phyloP scores from a whole-genome alignment of 2,888 invertebrate genomes.

The Diaphora mendica region DNA sequence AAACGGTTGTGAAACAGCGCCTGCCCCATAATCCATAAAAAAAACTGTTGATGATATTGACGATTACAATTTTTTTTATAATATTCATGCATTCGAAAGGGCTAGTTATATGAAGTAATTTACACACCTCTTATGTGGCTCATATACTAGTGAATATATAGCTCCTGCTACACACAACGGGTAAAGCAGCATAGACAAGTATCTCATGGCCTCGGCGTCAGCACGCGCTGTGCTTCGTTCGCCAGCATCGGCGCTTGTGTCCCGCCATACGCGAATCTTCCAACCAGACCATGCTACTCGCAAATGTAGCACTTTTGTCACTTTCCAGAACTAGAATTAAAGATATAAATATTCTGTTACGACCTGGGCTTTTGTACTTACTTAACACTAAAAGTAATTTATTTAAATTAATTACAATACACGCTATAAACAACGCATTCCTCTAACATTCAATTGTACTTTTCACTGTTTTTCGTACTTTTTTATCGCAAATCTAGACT shows the following conservation, averaged over 20 bases:
- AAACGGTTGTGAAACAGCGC: too few species aligned
- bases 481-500: too few species aligned
- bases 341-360: slow-evolving; percentile 3
- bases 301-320: slow-evolving; percentile 95
- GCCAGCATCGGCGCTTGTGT: slow-evolving; percentile 79
- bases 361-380: background rate
- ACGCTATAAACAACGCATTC: too few species aligned
- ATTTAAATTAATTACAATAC: too few species aligned
- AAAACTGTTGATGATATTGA: too few species aligned
- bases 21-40: too few species aligned
- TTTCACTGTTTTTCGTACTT: too few species aligned
- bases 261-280: slow-evolving; percentile 65
- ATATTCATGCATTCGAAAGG: too few species aligned
- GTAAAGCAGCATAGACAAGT: slow-evolving; percentile 95
- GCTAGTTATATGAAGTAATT: background rate
- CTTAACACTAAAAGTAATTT: too few species aligned
- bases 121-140: slow-evolving; percentile 95
- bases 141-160: slow-evolving; percentile 96
- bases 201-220: slow-evolving; percentile 97
- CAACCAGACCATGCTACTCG: slow-evolving; percentile 82
- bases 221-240: slow-evolving; percentile 94
- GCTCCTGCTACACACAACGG: slow-evolving; percentile 96
- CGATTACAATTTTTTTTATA: background rate
- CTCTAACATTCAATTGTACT: too few species aligned
- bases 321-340: slow-evolving; percentile 94